Percentiles rank a stretch among this genome's conserved stretches.
phyloP scores from a whole-genome alignment of 2,113 vertebrate species.

The Willisornis vidua region DNA sequence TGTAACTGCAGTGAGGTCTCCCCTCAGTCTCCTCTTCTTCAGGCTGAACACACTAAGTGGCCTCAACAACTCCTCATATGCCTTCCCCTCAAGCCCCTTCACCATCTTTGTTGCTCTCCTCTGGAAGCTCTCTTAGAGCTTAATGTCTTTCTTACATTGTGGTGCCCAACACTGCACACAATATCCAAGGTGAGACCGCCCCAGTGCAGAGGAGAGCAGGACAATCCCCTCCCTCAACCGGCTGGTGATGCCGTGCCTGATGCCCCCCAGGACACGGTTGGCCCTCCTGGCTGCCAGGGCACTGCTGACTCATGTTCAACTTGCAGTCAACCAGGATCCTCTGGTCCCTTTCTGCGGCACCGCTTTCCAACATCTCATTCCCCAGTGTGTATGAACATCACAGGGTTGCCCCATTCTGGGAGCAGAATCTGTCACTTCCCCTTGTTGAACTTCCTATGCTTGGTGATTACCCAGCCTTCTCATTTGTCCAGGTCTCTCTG shows the following conservation, averaged over 20 bases:
- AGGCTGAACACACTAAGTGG: neutral
- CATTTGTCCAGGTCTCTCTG: neutral
- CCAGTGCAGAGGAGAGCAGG: neutral
- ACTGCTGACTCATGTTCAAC: neutral
- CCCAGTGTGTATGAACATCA: neutral
- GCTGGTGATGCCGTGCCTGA: neutral
- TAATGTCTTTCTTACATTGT: neutral
- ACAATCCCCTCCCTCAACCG: neutral
- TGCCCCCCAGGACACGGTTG: neutral
- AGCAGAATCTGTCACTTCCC: neutral
- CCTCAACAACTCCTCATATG: neutral
- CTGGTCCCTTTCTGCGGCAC: neutral
- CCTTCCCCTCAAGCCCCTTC: neutral
- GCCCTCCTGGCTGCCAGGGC: neutral
- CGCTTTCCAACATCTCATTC: neutral
- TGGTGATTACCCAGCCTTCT: neutral
- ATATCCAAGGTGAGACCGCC: neutral
- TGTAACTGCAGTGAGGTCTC: neutral
- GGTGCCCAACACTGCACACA: neutral
- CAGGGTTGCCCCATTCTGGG: neutral
- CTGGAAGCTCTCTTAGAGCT: neutral
- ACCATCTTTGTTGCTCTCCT: neutral
- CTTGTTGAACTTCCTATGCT: neutral
- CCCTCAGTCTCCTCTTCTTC: neutral
- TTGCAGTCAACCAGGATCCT: neutral